Conservation (phyloP, 1,140 invertebrate genomes). For the Charaxes varanes region DNA sequence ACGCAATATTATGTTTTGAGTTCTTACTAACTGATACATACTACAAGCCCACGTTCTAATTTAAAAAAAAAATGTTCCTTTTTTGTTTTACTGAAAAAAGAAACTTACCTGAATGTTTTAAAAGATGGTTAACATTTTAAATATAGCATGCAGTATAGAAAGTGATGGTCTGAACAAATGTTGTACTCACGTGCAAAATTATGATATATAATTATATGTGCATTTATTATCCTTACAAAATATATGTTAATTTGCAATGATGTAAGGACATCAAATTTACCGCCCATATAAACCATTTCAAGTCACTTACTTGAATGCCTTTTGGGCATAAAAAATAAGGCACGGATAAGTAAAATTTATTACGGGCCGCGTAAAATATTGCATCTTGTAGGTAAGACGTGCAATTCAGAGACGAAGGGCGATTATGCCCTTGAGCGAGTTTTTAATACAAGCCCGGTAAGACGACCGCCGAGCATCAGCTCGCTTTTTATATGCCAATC, state of each 20-base stretch:
- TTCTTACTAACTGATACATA: too few species aligned
- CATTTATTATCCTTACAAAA: background rate
- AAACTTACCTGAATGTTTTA: too few species aligned
- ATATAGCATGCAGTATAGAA: too few species aligned
- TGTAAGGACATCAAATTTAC: slow-evolving; percentile 24
- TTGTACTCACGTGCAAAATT: too few species aligned
- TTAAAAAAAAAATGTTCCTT: too few species aligned
- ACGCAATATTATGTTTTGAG: too few species aligned
- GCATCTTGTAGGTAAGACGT: slow-evolving; percentile 42
- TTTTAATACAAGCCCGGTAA: slow-evolving; percentile 25
- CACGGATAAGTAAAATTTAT: slow-evolving; percentile 46
- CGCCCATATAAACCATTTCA: slow-evolving; percentile 31
- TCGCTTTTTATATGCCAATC: slow-evolving; percentile 14
- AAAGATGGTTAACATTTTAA: too few species aligned
- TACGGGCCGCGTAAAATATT: slow-evolving; percentile 43
- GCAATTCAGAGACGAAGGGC: slow-evolving; percentile 42
- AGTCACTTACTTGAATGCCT: slow-evolving; percentile 32
- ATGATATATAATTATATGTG: background rate
- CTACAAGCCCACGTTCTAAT: too few species aligned
- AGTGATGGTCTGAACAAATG: too few species aligned
- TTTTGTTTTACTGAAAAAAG: too few species aligned
- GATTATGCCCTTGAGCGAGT: slow-evolving; percentile 40
- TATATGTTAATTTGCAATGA: slow-evolving; percentile 1
- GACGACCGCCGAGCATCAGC: slow-evolving; percentile 9
- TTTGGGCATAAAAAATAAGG: slow-evolving; percentile 41